These are phyloP conservation scores for Bubo blakistoni DNA, from an alignment of 2,113 vertebrate genomes.

Conservation along the genomic window DNA sequence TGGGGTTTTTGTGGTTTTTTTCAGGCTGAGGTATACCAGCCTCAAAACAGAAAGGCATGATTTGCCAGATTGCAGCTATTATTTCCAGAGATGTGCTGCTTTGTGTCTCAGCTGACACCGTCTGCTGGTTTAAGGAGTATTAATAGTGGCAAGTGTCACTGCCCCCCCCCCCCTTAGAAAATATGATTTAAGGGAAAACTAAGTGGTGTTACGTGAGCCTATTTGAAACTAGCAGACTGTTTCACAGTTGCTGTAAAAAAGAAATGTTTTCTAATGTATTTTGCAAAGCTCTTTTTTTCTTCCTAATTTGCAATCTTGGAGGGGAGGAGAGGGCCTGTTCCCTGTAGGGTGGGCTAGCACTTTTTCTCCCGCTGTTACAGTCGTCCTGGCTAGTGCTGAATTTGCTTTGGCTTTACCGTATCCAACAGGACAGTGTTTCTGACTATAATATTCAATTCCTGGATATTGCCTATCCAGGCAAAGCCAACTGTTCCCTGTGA, in stretches of 20 bases:
- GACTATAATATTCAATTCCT: not conserved
- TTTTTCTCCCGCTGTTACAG: not conserved
- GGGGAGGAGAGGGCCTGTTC: not conserved
- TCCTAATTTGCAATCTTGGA: not conserved
- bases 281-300: not conserved
- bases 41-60: not conserved
- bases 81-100: not conserved
- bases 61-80: not conserved
- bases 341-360: accelerated
- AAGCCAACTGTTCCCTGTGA: not conserved
- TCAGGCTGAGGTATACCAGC: not conserved
- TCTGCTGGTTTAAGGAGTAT: not conserved
- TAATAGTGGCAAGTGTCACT: not conserved
- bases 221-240: not conserved
- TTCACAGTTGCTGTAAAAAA: not conserved
- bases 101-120: not conserved
- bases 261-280: not conserved
- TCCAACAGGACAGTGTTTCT: not conserved
- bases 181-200: not conserved
- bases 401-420: not conserved
- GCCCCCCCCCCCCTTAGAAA: not conserved
- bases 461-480: not conserved
- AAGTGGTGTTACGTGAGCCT: not conserved
- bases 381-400: not conserved
- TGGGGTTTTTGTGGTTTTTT: not conserved